phyloP scores from a whole-genome alignment of 2,113 vertebrate genomes.

The Vicugna pacos region DNA sequence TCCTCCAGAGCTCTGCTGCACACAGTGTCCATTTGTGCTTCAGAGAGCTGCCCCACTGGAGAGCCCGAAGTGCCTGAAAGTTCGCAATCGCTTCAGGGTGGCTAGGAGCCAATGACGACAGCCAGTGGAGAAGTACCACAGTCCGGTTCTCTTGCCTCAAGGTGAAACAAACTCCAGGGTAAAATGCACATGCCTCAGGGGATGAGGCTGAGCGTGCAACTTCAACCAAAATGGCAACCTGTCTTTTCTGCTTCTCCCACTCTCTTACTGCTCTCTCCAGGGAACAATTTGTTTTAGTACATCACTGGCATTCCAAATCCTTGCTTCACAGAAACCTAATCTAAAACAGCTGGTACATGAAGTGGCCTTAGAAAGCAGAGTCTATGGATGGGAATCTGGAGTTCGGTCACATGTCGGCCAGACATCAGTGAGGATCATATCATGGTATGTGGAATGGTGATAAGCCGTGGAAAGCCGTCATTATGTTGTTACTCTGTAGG shows the following conservation, averaged over 20 bases:
- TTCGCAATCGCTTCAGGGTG: not conserved
- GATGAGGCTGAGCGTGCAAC: not conserved
- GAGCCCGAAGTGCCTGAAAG: not conserved
- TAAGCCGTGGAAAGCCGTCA: not conserved
- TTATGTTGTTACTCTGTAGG: not conserved
- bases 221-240: not conserved
- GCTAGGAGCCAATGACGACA: not conserved
- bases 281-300: not conserved
- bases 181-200: not conserved
- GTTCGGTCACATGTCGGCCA: not conserved
- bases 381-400: not conserved
- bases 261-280: not conserved
- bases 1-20: not conserved
- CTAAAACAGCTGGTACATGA: not conserved
- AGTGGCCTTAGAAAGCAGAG: not conserved
- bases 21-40: not conserved
- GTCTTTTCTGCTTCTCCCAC: not conserved
- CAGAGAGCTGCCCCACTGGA: not conserved
- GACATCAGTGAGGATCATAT: not conserved
- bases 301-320: not conserved
- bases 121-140: not conserved
- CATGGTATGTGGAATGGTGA: not conserved
- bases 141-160: not conserved
- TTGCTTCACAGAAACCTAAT: not conserved
- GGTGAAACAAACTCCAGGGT: not conserved